Evolutionary conservation across 2,113 vertebrate species (phyloP).

Genomic region (Emydocephalus ijimae): DNA sequence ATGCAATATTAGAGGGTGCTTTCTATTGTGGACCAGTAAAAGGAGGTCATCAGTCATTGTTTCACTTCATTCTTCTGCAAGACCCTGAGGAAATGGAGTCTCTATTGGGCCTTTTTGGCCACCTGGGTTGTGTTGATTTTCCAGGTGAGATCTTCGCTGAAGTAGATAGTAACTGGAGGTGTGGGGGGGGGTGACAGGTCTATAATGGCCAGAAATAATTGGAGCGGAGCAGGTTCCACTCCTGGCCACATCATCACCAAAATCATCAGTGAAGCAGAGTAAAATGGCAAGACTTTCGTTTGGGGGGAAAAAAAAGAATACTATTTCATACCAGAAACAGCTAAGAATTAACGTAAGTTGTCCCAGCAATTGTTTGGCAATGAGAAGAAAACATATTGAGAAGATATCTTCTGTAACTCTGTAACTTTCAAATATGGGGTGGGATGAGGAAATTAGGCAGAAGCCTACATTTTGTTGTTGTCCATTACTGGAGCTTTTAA

Average conservation of each 20-base stretch:
- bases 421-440: not conserved
- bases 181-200: not conserved
- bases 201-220: not conserved
- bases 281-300: not conserved
- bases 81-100: too few relatives aligned
- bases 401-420: not conserved
- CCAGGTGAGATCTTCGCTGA: too few relatives aligned
- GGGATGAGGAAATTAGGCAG: not conserved
- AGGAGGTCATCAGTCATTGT: too few relatives aligned
- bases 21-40: too few relatives aligned
- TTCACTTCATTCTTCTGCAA: too few relatives aligned
- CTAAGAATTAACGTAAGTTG: not conserved
- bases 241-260: not conserved
- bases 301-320: not conserved
- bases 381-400: not conserved
- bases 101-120: too few relatives aligned
- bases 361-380: not conserved
- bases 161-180: too few relatives aligned
- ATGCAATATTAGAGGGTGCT: too few relatives aligned
- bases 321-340: not conserved
- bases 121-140: too few relatives aligned
- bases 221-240: not conserved
- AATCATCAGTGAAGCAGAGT: not conserved
- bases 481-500: not conserved
- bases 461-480: not conserved